Percentiles rank a stretch among this genome's conserved stretches.
Evolutionary conservation across 2,797 vertebrate genomes (phyloP).

Genomic region (Halcyon smyrnensis): DNA sequence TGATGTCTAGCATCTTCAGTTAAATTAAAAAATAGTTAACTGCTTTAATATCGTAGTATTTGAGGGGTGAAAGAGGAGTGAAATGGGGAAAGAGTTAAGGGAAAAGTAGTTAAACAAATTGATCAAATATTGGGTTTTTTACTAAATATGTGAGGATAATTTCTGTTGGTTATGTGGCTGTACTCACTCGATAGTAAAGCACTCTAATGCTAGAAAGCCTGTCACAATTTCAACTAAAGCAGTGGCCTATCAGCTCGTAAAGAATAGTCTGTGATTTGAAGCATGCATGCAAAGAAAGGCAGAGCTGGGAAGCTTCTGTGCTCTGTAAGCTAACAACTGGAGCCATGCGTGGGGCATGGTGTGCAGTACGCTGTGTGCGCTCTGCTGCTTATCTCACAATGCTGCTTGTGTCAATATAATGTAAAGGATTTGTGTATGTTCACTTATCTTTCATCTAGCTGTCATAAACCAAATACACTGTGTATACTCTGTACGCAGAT

Average conservation of each 20-base stretch:
- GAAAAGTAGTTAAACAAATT: conserved; percentile 71
- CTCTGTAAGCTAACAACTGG: not conserved
- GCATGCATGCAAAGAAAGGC: not conserved
- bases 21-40: conserved; percentile 44
- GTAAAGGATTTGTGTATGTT: not conserved
- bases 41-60: conserved; percentile 19
- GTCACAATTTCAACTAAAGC: conserved; percentile 65
- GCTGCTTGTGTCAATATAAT: not conserved
- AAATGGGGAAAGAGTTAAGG: conserved; percentile 24
- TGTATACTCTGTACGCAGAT: not conserved
- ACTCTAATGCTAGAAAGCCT: conserved; percentile 55
- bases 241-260: conserved; percentile 57
- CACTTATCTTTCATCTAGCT: not conserved
- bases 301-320: conserved; percentile 6
- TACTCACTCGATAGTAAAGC: conserved; percentile 75
- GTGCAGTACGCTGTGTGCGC: not conserved
- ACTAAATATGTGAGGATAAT: conserved; percentile 75
- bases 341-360: not conserved
- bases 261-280: conserved; percentile 37
- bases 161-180: conserved; percentile 76
- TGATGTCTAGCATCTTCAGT: conserved; percentile 39
- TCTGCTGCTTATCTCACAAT: not conserved
- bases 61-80: not conserved
- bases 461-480: not conserved
- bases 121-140: conserved; percentile 59